phyloP scores from a whole-genome alignment of 2,797 vertebrate genomes.

The Megalops cyprinoides region DNA sequence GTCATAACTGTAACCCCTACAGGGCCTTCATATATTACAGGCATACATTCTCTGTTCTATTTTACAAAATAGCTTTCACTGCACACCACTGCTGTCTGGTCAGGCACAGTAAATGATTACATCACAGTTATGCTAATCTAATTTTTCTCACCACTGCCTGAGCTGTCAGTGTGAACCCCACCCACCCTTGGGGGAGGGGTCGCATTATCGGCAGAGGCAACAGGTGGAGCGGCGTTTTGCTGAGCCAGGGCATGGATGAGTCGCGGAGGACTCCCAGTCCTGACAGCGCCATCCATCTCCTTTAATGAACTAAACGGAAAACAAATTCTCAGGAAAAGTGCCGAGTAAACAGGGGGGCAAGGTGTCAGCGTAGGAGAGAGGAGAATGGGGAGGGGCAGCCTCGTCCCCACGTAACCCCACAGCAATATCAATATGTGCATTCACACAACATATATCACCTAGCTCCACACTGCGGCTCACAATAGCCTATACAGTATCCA shows the following conservation, averaged over 20 bases:
- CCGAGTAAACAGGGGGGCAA: constrained; percentile 18
- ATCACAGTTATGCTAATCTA: not conserved
- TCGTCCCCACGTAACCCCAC: constrained; percentile 24
- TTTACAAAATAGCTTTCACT: too few relatives aligned
- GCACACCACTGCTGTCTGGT: too few relatives aligned
- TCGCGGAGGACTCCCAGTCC: not conserved
- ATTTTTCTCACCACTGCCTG: not conserved
- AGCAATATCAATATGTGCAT: constrained; percentile 5
- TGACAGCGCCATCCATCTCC: constrained; percentile 31
- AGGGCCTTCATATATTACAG: too few relatives aligned
- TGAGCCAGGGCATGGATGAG: not conserved
- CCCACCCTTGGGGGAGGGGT: not conserved
- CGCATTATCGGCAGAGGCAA: not conserved
- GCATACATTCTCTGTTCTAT: too few relatives aligned
- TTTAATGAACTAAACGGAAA: constrained; percentile 30
- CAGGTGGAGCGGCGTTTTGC: not conserved
- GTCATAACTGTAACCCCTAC: too few relatives aligned
- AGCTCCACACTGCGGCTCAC: not conserved
- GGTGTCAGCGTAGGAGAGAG: not conserved
- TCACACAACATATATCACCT: not conserved
- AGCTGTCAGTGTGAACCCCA: not conserved
- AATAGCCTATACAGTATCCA: not conserved
- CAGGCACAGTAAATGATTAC: not conserved
- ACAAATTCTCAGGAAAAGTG: constrained; percentile 30
- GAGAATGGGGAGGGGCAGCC: not conserved